Percentiles rank a stretch among this genome's conserved stretches.
Conservation (phyloP, 2,113 vertebrate species). For the Hucho hucho region DNA sequence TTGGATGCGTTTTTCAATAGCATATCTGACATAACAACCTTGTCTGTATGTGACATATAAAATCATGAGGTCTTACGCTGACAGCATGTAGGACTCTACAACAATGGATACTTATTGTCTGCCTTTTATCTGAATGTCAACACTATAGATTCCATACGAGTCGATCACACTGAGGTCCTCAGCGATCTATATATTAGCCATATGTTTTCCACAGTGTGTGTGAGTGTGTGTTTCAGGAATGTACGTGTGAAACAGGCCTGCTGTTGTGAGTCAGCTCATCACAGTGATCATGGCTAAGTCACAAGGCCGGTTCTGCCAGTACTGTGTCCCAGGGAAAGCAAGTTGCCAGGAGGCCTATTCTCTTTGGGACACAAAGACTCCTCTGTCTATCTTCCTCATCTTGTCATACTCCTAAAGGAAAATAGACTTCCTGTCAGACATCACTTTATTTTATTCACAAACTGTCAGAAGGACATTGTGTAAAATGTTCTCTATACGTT, state of each 20-base stretch:
- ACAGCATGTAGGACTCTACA: not conserved
- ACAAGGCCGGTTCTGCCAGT: conserved; percentile 45
- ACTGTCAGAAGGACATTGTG: no score
- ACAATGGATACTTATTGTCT: not conserved
- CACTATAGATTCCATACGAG: no score
- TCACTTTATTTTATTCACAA: no score
- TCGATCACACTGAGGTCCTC: no score
- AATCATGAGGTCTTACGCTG: not conserved
- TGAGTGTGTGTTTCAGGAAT: conserved; percentile 36
- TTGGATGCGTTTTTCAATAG: not conserved
- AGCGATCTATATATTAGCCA: no score
- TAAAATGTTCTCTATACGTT: no score
- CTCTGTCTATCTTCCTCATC: conserved; percentile 35
- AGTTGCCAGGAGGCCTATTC: conserved; percentile 25
- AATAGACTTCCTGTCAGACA: no score
- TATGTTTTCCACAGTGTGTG: no score
- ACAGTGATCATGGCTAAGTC: conserved; percentile 62
- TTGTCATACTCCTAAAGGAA: not conserved
- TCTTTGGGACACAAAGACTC: conserved; percentile 49
- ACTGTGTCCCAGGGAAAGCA: conserved; percentile 24
- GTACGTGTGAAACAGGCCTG: conserved; percentile 39
- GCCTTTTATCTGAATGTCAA: no score
- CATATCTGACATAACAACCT: not conserved
- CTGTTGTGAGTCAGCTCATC: conserved; percentile 34
- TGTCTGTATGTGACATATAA: not conserved